Evolutionary conservation across 1,140 invertebrate genomes (phyloP).

Genomic region (Aporrectodea caliginosa): DNA sequence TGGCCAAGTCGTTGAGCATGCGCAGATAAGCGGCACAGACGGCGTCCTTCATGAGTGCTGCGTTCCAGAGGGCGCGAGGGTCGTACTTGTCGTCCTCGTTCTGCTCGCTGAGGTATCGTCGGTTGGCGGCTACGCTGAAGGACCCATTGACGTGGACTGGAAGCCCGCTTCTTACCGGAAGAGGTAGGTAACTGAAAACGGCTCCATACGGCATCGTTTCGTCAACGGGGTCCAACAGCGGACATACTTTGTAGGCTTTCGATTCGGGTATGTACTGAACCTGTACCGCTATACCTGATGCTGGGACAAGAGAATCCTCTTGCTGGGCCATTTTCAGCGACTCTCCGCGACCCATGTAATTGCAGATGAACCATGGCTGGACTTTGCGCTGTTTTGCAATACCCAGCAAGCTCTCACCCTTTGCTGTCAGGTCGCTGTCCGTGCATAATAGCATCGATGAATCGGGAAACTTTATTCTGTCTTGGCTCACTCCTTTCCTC

Average conservation of each 20-base stretch:
- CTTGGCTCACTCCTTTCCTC: background rate
- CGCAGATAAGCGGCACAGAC: constrained; percentile 27
- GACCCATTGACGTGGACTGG: constrained; percentile 40
- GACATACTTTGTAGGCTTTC: constrained; percentile 6
- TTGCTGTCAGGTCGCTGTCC: background rate
- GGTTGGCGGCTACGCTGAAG: constrained; percentile 40
- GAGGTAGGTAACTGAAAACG: constrained; percentile 39
- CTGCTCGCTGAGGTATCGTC: constrained; percentile 32
- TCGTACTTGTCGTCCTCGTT: constrained; percentile 36
- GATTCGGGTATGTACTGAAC: constrained; percentile 21
- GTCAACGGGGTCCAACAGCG: background rate
- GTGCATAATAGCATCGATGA: constrained; percentile 5
- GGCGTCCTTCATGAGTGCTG: constrained; percentile 34
- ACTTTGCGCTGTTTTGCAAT: background rate
- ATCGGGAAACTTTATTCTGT: background rate
- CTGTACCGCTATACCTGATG: constrained; percentile 28
- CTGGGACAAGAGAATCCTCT: constrained; percentile 32
- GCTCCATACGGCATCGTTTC: background rate
- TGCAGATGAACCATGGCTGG: constrained; percentile 31
- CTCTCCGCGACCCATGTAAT: constrained; percentile 27
- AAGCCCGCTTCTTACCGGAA: constrained; percentile 38
- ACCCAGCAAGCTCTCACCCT: background rate
- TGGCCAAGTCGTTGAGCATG: constrained; percentile 18
- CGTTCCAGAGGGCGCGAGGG: constrained; percentile 38
- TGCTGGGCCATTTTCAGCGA: constrained; percentile 28